A percentile compares a stretch with the other conserved stretches of the same genome.
phyloP scores from a whole-genome alignment of 2,113 vertebrate genomes.

The Tupaia tana region DNA sequence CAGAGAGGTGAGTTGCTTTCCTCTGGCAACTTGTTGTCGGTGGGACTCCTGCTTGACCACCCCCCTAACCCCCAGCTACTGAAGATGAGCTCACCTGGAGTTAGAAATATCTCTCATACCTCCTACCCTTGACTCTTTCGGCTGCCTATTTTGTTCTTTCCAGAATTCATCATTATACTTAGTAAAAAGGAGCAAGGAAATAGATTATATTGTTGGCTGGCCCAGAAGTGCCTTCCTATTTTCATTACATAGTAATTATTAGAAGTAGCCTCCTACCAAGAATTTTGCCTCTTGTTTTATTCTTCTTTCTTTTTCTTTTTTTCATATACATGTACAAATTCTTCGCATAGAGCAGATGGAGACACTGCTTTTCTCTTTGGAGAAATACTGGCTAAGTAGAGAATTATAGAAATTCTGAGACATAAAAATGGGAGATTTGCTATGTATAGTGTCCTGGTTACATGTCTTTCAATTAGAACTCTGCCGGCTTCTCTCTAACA shows the following conservation, averaged over 20 bases:
- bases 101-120: neutral
- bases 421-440: constrained; percentile 25
- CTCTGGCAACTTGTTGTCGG: neutral
- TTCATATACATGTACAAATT: neutral
- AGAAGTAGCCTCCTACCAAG: neutral
- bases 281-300: neutral
- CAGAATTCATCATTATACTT: neutral
- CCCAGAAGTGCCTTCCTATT: neutral
- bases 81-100: neutral
- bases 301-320: constrained; percentile 28
- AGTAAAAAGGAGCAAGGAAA: neutral
- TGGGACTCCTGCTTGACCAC: too few relatives aligned
- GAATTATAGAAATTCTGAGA: constrained; percentile 1
- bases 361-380: neutral
- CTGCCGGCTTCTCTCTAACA: neutral
- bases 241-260: neutral
- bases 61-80: neutral
- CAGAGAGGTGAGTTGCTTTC: neutral
- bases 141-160: neutral
- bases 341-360: neutral
- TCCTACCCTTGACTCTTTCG: neutral
- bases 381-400: constrained; percentile 21
- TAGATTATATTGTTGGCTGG: neutral
- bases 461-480: constrained; percentile 14
- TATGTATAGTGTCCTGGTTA: neutral